phyloP scores from a whole-genome alignment of 2,113 vertebrate species.

The Phoenicopterus ruber region DNA sequence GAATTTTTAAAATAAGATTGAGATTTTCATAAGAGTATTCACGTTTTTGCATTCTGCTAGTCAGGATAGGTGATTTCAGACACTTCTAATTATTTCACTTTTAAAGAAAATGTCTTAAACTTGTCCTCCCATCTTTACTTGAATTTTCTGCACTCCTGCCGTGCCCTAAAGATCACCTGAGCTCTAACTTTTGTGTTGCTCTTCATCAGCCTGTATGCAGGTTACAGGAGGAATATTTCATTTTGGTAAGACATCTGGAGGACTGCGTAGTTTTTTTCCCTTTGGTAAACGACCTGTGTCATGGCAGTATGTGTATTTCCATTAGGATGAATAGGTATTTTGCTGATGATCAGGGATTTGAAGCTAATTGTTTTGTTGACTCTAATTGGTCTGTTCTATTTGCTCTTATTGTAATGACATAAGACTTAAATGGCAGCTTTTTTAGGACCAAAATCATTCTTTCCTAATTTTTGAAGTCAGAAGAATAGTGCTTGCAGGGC shows the following conservation, averaged over 20 bases:
- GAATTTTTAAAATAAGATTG: background rate
- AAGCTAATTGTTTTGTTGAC: background rate
- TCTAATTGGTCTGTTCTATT: background rate
- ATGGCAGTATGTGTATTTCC: background rate
- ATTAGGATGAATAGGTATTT: background rate
- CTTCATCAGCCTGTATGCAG: background rate
- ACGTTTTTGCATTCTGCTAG: background rate
- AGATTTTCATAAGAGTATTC: background rate
- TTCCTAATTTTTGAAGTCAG: background rate
- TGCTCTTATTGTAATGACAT: background rate
- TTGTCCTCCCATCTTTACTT: background rate
- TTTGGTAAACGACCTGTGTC: background rate
- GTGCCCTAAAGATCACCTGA: background rate
- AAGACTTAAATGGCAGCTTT: background rate
- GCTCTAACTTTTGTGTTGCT: background rate
- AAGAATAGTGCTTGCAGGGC: background rate
- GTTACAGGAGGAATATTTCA: background rate
- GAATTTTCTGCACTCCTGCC: background rate
- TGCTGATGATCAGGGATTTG: background rate
- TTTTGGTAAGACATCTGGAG: background rate
- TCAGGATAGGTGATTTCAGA: background rate
- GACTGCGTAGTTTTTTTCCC: background rate
- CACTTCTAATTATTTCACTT: background rate
- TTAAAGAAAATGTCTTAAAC: background rate
- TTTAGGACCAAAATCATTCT: background rate